Base-by-base conservation (phyloP, 2,888 invertebrate species). In the Cataglyphis livida region DNA sequence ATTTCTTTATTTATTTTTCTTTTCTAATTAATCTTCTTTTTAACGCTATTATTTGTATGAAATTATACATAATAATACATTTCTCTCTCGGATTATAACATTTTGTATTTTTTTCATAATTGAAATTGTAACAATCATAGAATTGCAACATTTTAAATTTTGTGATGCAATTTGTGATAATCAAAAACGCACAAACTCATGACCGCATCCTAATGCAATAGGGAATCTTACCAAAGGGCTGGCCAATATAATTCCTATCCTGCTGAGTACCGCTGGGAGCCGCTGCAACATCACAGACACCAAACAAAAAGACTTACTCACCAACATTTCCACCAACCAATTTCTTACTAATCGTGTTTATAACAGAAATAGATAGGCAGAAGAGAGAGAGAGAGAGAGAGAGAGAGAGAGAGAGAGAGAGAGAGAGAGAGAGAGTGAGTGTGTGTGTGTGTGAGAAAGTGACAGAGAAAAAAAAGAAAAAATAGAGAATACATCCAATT, bases 201-300 rank as follows among this genome's bases (percentile, higher is more conserved):
- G 86, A 90, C 91, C 87, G 89, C 87, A 89, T 86, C 89, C 89
- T 89, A 85, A 90, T 91, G 90, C 90, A 91, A 92, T 92, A 91
- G 92, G 93, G 92, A 92, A 91, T 95, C 98, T 98, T 98, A 98
- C 98, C 98, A 98, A 96, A 96, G 98, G 98, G 97, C 97, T 98
- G 97, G 98, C 98, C 97, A 98, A 97, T 96, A 98, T 97, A 96
- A 98, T 97, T 97, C 98, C 98, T 97, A 98, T 98, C 97, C 98
- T 97, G 97, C 97, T 98, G 96, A 98, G 97, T 96, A 98, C 98
- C 96, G 98, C 98, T 96, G 98, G 98, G 96, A 98, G 97, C 96
- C 98, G 98, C 98, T 98, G 98, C 95, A 97, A 94, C 94, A 94
- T 94, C 94, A 94, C 94, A 94, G 94, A 94, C 93, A 94, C 94